Evolutionary conservation across 2,797 vertebrate genomes (phyloP).

Genomic region (Florisuga fusca): DNA sequence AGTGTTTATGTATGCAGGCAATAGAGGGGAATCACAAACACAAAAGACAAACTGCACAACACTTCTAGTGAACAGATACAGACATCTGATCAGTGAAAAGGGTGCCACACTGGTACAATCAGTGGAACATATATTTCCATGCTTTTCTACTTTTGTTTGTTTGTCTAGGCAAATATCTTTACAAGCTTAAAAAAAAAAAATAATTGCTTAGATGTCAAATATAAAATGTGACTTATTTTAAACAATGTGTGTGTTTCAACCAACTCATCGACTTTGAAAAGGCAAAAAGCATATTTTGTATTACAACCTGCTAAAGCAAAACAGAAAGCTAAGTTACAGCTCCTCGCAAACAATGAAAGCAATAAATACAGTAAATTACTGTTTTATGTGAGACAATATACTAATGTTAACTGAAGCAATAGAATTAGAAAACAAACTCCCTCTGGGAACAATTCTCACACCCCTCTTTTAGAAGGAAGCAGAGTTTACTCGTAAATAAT

Average conservation of each 20-base stretch:
- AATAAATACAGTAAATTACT: constrained; percentile 76
- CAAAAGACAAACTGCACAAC: neutral
- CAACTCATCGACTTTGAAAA: constrained; percentile 42
- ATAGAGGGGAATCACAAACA: neutral
- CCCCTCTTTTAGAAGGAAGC: constrained; percentile 68
- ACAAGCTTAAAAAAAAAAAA: neutral
- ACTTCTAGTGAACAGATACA: neutral
- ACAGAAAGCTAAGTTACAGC: constrained; percentile 59
- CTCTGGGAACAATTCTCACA: constrained; percentile 75
- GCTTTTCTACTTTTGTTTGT: neutral
- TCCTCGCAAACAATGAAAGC: constrained; percentile 63
- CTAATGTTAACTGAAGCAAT: constrained; percentile 71
- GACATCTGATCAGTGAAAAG: accelerated
- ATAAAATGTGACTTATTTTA: constrained; percentile 46
- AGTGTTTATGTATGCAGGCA: accelerated
- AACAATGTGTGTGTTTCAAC: constrained; percentile 32
- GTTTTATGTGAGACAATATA: constrained; percentile 73
- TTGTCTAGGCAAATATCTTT: neutral
- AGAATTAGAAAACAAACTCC: constrained; percentile 73
- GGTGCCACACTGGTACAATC: neutral
- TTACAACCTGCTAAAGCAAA: constrained; percentile 63
- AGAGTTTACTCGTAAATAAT: constrained; percentile 70
- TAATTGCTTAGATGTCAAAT: constrained; percentile 18
- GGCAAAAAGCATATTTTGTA: constrained; percentile 51
- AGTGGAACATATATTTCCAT: neutral